A percentile compares a stretch with the other conserved stretches of the same genome.
Conservation (phyloP, 2,888 invertebrate genomes). For the Camptogramma bilineatum region DNA sequence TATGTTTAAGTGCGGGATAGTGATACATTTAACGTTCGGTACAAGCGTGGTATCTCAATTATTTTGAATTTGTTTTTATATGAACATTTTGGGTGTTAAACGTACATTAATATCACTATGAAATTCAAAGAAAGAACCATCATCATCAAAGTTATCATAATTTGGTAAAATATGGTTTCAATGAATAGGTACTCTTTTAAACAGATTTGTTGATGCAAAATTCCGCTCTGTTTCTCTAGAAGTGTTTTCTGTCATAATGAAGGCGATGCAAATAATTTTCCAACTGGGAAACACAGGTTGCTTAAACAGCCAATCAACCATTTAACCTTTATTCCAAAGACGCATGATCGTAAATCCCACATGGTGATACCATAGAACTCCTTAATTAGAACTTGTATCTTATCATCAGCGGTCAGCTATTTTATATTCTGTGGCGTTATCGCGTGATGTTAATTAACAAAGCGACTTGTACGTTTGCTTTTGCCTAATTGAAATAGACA, state of each 20-base stretch:
- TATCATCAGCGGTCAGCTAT: conserved; percentile 14
- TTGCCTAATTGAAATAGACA: conserved; percentile 41
- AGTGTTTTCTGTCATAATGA: background rate
- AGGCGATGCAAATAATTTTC: background rate
- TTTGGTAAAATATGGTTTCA: no score
- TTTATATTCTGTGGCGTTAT: conserved; percentile 16
- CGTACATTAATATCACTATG: no score
- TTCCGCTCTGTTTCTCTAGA: background rate
- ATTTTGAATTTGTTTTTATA: no score
- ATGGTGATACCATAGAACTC: conserved; percentile 5
- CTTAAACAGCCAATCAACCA: conserved; percentile 7
- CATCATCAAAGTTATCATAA: no score
- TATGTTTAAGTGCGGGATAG: background rate
- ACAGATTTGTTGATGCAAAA: background rate
- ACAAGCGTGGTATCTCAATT: background rate
- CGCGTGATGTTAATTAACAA: conserved; percentile 39
- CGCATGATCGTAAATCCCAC: conserved; percentile 9
- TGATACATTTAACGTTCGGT: background rate
- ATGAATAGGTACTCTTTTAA: no score
- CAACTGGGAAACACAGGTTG: background rate
- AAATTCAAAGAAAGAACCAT: no score
- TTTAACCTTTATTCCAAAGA: conserved; percentile 2
- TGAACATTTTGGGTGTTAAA: no score
- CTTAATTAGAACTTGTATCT: conserved; percentile 19
- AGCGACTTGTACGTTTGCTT: conserved; percentile 35